Evolutionary conservation across 1,140 invertebrate species (phyloP).

Genomic region (Drosophila subobscura): DNA sequence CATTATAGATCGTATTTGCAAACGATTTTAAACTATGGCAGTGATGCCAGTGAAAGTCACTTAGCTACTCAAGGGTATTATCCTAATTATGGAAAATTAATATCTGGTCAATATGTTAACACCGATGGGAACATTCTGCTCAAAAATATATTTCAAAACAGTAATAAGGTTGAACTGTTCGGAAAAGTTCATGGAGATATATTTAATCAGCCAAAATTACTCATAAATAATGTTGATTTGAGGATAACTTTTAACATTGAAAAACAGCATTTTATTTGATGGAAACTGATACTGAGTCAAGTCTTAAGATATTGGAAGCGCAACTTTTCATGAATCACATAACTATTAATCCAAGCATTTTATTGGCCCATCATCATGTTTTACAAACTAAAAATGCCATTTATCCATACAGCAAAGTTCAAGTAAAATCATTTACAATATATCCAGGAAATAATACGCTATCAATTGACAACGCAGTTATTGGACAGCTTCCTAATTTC

Average conservation of each 20-base stretch:
- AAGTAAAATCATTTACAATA: constrained; percentile 9
- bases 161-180: too few species aligned
- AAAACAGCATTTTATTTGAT: constrained; percentile 14
- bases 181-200: too few species aligned
- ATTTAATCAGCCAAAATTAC: not conserved
- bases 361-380: constrained; percentile 4
- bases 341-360: constrained; percentile 1
- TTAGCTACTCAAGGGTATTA: too few species aligned
- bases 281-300: not conserved
- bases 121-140: too few species aligned
- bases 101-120: too few species aligned
- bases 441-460: constrained; percentile 7
- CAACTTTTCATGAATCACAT: constrained; percentile 14
- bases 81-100: too few species aligned
- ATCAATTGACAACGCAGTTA: not conserved
- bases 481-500: not conserved
- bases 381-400: constrained; percentile 14
- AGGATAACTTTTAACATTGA: constrained; percentile 1
- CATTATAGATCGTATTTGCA: not conserved
- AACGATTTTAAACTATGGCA: constrained; percentile 1
- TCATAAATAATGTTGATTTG: not conserved
- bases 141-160: too few species aligned
- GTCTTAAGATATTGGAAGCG: constrained; percentile 4
- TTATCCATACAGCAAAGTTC: not conserved
- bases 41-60: not conserved